Conservation (phyloP, 2,797 vertebrate species). For the Galaxias olidus region DNA sequence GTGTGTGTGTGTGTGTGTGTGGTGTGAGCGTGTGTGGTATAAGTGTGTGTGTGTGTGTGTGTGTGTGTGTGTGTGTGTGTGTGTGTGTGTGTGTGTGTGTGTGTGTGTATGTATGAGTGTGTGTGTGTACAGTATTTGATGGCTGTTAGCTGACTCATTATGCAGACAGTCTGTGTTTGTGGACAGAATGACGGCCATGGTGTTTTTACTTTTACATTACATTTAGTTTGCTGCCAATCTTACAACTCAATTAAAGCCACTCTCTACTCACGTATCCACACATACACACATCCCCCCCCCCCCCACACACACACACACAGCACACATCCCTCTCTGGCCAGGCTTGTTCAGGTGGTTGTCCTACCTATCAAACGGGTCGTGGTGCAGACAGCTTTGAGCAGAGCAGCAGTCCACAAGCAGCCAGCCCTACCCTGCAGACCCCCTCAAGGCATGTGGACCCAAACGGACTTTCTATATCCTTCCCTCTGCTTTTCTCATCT, state of each 20-base stretch:
- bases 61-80: not conserved
- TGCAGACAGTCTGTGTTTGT: slow-evolving; percentile 47
- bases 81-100: not conserved
- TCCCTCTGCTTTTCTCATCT: too few relatives aligned
- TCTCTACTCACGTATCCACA: too few relatives aligned
- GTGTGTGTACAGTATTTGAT: not conserved
- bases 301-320: not conserved
- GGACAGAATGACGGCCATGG: slow-evolving; percentile 46
- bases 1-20: too few relatives aligned
- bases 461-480: too few relatives aligned
- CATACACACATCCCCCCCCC: not conserved
- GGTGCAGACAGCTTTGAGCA: too few relatives aligned
- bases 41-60: not conserved
- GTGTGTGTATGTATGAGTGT: not conserved
- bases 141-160: slow-evolving; percentile 53
- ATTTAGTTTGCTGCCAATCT: slow-evolving; percentile 50
- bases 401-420: too few relatives aligned
- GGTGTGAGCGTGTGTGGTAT: too few relatives aligned
- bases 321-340: not conserved
- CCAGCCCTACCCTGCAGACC: too few relatives aligned
- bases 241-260: too few relatives aligned
- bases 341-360: too few relatives aligned
- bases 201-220: slow-evolving; percentile 46
- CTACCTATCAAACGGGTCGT: too few relatives aligned
- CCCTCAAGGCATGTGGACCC: too few relatives aligned